Conservation (phyloP, 2,113 vertebrate genomes). For the Clarias gariepinus region DNA sequence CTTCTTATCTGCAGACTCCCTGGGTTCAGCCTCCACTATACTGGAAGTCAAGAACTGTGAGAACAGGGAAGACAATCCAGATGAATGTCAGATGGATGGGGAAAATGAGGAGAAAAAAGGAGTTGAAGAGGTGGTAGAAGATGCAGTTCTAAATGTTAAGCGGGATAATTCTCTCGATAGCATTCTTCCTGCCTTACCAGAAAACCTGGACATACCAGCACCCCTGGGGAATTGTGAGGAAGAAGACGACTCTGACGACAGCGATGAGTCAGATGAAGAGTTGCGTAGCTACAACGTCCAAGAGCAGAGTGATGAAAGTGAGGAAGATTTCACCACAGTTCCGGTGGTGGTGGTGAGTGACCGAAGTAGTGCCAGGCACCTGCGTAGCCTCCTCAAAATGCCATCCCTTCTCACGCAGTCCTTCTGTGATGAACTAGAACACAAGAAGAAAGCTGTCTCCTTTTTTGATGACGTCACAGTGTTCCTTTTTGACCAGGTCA, state of each 20-base stretch:
- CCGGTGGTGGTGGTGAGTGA: constrained; percentile 89
- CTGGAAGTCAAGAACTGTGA: constrained; percentile 48
- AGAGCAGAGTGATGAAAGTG: constrained; percentile 92
- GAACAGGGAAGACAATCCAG: constrained; percentile 54
- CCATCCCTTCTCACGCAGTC: constrained; percentile 80
- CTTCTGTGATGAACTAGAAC: constrained; percentile 85
- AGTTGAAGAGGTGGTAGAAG: constrained; percentile 74
- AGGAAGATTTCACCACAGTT: constrained; percentile 80
- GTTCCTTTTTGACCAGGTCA: constrained; percentile 98
- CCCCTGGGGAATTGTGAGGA: constrained; percentile 76
- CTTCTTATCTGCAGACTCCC: constrained; percentile 61
- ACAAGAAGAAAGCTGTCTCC: constrained; percentile 95
- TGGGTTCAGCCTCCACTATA: constrained; percentile 62
- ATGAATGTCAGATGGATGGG: constrained; percentile 59
- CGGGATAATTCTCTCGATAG: constrained; percentile 64
- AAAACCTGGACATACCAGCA: constrained; percentile 63
- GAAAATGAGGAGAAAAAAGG: constrained; percentile 71
- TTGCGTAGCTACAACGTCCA: constrained; percentile 89
- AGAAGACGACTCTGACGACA: constrained; percentile 89
- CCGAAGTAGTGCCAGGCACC: constrained; percentile 79
- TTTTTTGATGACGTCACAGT: constrained; percentile 97
- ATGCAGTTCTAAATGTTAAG: constrained; percentile 75
- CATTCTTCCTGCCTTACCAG: constrained; percentile 62
- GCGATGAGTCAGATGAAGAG: constrained; percentile 92
- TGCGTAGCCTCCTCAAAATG: constrained; percentile 93